Base-by-base conservation (phyloP, 2,888 invertebrate species). In the Poecilus cupreus region DNA sequence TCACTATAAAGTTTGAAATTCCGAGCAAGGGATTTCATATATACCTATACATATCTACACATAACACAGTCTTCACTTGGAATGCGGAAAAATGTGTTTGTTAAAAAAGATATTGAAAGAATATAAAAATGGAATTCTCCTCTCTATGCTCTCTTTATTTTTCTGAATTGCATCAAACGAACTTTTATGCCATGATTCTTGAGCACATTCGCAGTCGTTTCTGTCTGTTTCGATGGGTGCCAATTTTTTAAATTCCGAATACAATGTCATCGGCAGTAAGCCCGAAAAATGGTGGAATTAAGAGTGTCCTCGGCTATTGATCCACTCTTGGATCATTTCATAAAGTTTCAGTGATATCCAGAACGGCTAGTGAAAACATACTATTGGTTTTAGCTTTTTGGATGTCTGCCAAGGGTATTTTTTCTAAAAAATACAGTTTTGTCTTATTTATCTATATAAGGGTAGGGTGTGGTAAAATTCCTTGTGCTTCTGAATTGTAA, bases 1-100 rank as follows among this genome's bases (percentile, higher is more conserved):
- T 86, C 83, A 84, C 86, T 86, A 86, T 86, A 86, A 86, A 86
- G 85, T 86, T 86, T 86, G 86, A 85, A 84, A 85, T 83, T 84
- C 82, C 82, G 83, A 75, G 83, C 84, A 82, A 81, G 81, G 82
- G 76, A 76, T 77, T 84, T 85, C 85, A 85, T 86, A 85, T 86
- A 85, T 86, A 86, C 86, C 86, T 85, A 85, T 84, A 75, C 84
- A 82, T 82, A 82, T 82, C 82, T 72, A 68, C 82, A 79, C 82
- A 80, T 78, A 70, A 82, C 84, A 83, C 84, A 82, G 84, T 83
- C 83, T 84, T 76, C 76, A 76, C 76, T 76, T 76, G 76, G 77
- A 54, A 77, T 77, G 77, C 64, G 77, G 60, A 77, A 43, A 64
- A 75, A 77, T 77, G 77, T 77, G 64, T 77, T 77, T 77, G 77